Evolutionary conservation across 2,113 vertebrate genomes (phyloP), one percentile per base, ranked within the genome.

Genomic region (Callionymus lyra): DNA sequence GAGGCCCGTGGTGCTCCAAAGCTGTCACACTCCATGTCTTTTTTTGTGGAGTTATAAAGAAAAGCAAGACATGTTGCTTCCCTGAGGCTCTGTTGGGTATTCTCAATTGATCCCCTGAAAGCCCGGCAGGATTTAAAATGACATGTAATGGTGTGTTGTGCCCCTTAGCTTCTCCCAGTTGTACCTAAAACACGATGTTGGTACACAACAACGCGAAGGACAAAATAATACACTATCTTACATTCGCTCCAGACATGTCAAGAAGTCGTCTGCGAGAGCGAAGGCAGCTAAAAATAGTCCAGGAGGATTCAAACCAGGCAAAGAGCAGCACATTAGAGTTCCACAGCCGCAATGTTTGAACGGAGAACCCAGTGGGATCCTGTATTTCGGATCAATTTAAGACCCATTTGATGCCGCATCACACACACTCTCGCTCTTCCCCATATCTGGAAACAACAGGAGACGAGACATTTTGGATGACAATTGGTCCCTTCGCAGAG

Each of bases 401-500:
- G 50, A 39, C 15, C 39, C 33, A 44, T 51, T 72, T 68, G 13
- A 69, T 49, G 41, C 36, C 5, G 34, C 57, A 65, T 39, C 47
- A 63, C 65, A 59, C 59, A 57, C 55, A 41, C 27, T 21, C n/a
- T 31, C 38, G 54, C 53, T 35, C 16, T 14, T 34, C 54, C 50
- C 32, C 15, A 53, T 59, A 50, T 45, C 33, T 58, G 40, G 58
- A 41, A 66, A 45, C 45, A 53, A 41, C 56, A 49, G 50, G 59
- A 68, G 41, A 57, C 48, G 55, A 58, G 19, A 56, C 56, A 67
- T 59, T 63, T 52, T 58, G 68, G 68, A 56, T 78, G 66, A 57
- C 49, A 74, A 56, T 14, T 68, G 57, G 50, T 55, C 45, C 18
- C 40, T 47, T 47, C 44, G 38, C 59, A 50, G 38, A 63, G 49